phyloP scores from a whole-genome alignment of 2,797 vertebrate species.

The Centropyge bicolor region DNA sequence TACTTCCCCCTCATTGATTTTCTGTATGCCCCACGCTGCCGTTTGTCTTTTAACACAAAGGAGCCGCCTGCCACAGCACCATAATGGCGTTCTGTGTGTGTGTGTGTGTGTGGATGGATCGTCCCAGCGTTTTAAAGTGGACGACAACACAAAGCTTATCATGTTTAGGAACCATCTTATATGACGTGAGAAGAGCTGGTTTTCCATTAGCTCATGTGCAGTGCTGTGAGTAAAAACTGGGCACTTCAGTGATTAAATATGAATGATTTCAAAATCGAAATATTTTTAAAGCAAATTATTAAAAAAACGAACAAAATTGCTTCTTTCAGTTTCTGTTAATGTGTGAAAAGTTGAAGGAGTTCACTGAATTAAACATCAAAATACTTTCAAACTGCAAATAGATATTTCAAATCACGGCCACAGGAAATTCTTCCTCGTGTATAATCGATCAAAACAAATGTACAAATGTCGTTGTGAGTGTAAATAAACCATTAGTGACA shows the following conservation, averaged over 20 bases:
- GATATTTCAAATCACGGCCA: neutral
- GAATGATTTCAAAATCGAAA: neutral
- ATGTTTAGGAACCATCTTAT: neutral
- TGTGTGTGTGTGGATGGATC: slow-evolving; percentile 46
- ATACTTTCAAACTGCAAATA: neutral
- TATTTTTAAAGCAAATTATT: neutral
- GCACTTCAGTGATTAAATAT: neutral
- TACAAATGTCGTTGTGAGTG: neutral
- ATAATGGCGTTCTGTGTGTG: slow-evolving; percentile 39
- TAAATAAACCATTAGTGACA: slow-evolving; percentile 7
- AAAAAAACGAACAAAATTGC: neutral
- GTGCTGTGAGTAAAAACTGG: neutral
- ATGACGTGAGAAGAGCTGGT: neutral
- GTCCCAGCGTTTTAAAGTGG: slow-evolving; percentile 28
- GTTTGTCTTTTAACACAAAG: slow-evolving; percentile 78
- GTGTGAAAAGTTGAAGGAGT: too few species aligned
- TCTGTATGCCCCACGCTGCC: slow-evolving; percentile 59
- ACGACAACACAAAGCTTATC: slow-evolving; percentile 31
- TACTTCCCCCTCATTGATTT: slow-evolving; percentile 83
- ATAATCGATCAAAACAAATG: too few species aligned
- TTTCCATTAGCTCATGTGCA: neutral
- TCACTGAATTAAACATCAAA: neutral
- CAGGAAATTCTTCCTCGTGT: neutral
- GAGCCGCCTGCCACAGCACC: slow-evolving; percentile 53
- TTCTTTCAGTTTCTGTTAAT: neutral